Conservation (phyloP, 1,140 invertebrate genomes). For the Drosophila hydei region DNA sequence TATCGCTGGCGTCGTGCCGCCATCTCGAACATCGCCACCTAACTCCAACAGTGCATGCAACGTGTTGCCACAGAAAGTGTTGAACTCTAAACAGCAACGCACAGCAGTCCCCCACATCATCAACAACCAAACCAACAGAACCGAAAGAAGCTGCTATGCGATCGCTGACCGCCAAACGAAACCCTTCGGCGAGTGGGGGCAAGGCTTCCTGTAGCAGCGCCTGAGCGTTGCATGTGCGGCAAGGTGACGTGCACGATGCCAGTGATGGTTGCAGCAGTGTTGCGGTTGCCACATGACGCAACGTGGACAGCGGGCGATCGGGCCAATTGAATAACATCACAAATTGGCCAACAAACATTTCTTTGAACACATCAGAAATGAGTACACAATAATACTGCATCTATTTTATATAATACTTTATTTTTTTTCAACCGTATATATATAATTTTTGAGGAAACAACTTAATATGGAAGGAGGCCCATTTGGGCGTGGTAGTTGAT, state of each 20-base stretch:
- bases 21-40: conserved; percentile 16
- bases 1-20: background rate
- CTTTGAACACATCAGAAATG: conserved; percentile 55
- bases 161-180: background rate
- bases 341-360: conserved; percentile 36
- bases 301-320: conserved; percentile 21
- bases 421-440: conserved; percentile 39
- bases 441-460: conserved; percentile 27
- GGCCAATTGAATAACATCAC: conserved; percentile 25
- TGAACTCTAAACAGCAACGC: conserved; percentile 2
- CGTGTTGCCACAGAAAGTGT: conserved; percentile 15
- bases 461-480: conserved; percentile 5
- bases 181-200: conserved; percentile 16
- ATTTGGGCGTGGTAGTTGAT: conserved; percentile 48
- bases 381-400: conserved; percentile 60
- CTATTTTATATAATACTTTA: conserved; percentile 50
- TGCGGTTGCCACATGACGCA: conserved; percentile 20
- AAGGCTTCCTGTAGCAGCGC: conserved; percentile 16
- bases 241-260: conserved; percentile 7
- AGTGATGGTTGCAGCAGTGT: conserved; percentile 8
- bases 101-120: conserved; percentile 16
- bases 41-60: conserved; percentile 16
- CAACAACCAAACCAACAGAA: conserved; percentile 2
- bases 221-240: conserved; percentile 19
- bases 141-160: conserved; percentile 41